These are phyloP conservation scores for Larimichthys crocea DNA, from an alignment of 2,113 vertebrate genomes.

Conservation along the genomic window DNA sequence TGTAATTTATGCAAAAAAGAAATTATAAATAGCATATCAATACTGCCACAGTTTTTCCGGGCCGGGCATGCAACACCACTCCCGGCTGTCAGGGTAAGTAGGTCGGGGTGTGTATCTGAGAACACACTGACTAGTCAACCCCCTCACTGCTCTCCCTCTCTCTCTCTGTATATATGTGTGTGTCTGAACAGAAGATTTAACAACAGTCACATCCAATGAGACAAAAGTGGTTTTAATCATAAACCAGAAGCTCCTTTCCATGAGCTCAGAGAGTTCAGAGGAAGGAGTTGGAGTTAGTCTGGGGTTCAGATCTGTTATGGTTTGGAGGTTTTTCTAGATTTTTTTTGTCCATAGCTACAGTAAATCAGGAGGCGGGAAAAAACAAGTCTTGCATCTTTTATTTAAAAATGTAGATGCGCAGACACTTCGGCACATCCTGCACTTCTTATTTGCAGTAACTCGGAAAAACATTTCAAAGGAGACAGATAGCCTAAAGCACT, in stretches of 20 bases:
- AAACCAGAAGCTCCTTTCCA: slow-evolving; percentile 46
- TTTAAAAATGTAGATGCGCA: slow-evolving; percentile 19
- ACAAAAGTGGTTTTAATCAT: slow-evolving; percentile 66
- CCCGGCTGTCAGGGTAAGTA: slow-evolving; percentile 75
- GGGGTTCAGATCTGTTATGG: slow-evolving; percentile 26
- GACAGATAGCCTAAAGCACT: not conserved
- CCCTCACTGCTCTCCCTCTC: slow-evolving; percentile 19
- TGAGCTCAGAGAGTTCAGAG: slow-evolving; percentile 51
- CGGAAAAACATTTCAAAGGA: slow-evolving; percentile 9
- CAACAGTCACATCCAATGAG: slow-evolving; percentile 47
- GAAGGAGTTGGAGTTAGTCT: slow-evolving; percentile 13
- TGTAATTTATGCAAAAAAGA: slow-evolving; percentile 83
- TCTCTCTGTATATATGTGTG: slow-evolving; percentile 23
- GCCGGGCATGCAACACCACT: slow-evolving; percentile 68
- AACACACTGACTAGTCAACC: slow-evolving; percentile 35
- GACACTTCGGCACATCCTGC: not conserved
- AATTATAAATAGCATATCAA: slow-evolving; percentile 85
- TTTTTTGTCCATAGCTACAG: not conserved
- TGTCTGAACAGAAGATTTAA: slow-evolving; percentile 58
- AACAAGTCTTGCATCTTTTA: slow-evolving; percentile 39
- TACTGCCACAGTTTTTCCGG: slow-evolving; percentile 73
- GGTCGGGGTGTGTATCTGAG: slow-evolving; percentile 64
- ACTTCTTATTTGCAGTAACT: not conserved
- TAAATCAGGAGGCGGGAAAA: not conserved
- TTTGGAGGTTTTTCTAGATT: slow-evolving; percentile 24